A percentile compares a stretch with the other conserved stretches of the same genome.
These are phyloP conservation scores for Allochrocebus solatus DNA, from an alignment of 2,797 vertebrate genomes.

Conservation along the genomic window DNA sequence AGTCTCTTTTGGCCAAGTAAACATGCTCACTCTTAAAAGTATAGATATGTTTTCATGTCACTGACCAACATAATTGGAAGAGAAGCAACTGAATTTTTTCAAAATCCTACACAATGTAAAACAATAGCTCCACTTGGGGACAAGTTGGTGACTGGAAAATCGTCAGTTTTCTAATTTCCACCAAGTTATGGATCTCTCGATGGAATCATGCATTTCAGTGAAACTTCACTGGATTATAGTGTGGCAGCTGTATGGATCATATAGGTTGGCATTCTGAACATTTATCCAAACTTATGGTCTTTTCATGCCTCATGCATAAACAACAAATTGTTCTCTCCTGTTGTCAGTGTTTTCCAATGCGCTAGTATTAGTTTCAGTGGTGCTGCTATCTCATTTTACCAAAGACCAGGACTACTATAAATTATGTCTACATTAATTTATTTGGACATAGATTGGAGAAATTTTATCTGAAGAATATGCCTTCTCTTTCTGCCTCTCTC, in stretches of 20 bases:
- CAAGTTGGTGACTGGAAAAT: background rate
- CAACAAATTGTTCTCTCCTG: background rate
- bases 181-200: background rate
- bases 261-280: background rate
- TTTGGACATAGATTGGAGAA: background rate
- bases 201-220: background rate
- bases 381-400: background rate
- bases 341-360: background rate
- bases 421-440: background rate
- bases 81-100: background rate
- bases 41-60: background rate
- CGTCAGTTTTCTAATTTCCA: background rate
- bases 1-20: background rate
- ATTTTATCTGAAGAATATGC: background rate
- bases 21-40: background rate
- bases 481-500: fast-evolving
- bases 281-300: background rate
- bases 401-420: background rate
- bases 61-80: background rate
- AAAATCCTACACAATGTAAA: background rate
- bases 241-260: background rate
- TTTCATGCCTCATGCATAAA: background rate
- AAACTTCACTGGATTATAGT: background rate
- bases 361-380: background rate
- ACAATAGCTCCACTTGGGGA: background rate